Evolutionary conservation across 1,140 invertebrate genomes (phyloP), one percentile per base, ranked within the genome.

Genomic region (Cotesia vestalis): DNA sequence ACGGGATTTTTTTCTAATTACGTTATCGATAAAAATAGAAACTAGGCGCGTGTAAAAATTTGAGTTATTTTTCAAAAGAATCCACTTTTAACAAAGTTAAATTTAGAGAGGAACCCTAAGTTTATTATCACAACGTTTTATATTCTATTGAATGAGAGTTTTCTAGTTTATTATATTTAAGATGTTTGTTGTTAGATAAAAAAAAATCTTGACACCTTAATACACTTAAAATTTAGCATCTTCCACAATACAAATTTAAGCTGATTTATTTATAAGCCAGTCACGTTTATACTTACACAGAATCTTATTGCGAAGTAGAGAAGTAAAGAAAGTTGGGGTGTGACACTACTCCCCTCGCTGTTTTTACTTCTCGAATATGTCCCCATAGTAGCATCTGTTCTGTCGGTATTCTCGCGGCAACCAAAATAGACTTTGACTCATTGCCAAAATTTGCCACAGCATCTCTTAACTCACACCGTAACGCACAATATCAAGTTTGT

Each of bases 371-470:
- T 53, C 17, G 52, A 55, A 72, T 57, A 66, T 64, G 67, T 52
- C 68, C 38, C 60, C 66, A 46, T 67, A 46, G 63, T 59, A 66
- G 64, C 75, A 73, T 76, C 75, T 76, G 72, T 72, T 76, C 69
- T 17, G 55, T 71, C 61, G 73, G 72, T 75, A 78, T 75, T 70
- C 73, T 69, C 71, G 51, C 71, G 46, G 20, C 46, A 77, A 75
- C 77, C 73, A 82, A 82, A 82, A 82, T 82, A 83, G 76, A 74
- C 69, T 51, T 81, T 82, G 81, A 81, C 78, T 74, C 77, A 75
- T 59, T 79, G 81, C 81, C 81, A 82, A 72, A 69, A 71, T 77
- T 76, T 81, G 76, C 76, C 72, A 76, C 59, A 52, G 51, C 20
- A 36, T 62, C 60, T 64, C 36, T 69, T 46, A 17, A 57, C 51